Percentiles rank a stretch among this genome's conserved stretches.
phyloP scores from a whole-genome alignment of 1,140 invertebrate genomes.

The Mamestra configurata region DNA sequence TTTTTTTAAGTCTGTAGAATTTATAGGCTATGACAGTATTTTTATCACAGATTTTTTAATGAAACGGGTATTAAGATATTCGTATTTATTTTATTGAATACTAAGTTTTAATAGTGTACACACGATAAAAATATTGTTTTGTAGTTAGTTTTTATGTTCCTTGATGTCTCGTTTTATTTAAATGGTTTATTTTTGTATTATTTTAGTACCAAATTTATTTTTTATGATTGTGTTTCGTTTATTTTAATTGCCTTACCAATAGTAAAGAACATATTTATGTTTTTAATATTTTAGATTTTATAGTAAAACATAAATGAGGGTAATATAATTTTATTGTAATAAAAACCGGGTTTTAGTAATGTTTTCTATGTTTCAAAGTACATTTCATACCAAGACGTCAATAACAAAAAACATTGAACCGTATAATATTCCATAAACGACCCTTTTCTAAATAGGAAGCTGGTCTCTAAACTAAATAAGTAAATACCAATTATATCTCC shows the following conservation, averaged over 20 bases:
- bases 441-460: neutral
- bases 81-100: neutral
- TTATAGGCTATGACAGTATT: neutral
- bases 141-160: conserved; percentile 1
- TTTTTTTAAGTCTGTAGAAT: neutral
- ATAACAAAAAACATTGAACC: neutral
- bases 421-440: neutral
- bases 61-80: neutral
- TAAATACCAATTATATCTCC: neutral
- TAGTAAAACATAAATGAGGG: too few species aligned
- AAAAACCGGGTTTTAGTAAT: too few species aligned
- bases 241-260: too few species aligned
- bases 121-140: neutral
- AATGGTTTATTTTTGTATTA: too few species aligned
- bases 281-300: too few species aligned
- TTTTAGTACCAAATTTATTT: too few species aligned
- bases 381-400: too few species aligned
- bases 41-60: neutral
- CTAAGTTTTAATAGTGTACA: neutral
- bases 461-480: neutral
- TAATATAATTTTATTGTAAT: too few species aligned
- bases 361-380: too few species aligned
- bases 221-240: too few species aligned
- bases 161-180: neutral
- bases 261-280: too few species aligned